Evolutionary conservation across 2,113 vertebrate species (phyloP).

Genomic region (Phalacrocorax carbo): DNA sequence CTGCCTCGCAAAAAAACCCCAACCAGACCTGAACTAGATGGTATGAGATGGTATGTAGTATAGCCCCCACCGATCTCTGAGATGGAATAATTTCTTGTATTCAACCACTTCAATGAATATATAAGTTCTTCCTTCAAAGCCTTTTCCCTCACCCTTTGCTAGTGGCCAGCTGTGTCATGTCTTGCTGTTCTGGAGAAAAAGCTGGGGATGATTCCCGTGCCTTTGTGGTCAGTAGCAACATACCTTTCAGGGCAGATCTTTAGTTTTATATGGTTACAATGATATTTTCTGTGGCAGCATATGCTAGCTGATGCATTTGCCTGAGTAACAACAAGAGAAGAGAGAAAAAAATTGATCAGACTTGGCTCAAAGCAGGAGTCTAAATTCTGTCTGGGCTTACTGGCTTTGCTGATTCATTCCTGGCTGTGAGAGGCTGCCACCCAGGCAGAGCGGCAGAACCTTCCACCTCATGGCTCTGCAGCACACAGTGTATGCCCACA

Average conservation of each 20-base stretch:
- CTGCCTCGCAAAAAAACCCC: neutral
- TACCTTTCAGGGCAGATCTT: neutral
- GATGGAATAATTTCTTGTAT: neutral
- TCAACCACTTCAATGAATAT: neutral
- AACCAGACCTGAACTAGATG: neutral
- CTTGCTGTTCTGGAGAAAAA: neutral
- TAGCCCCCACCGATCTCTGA: neutral
- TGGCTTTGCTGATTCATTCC: neutral
- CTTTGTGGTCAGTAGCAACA: neutral
- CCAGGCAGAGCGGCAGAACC: neutral
- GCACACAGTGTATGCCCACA: rapidly evolving
- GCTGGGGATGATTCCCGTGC: neutral
- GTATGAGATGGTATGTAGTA: neutral
- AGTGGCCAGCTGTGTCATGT: neutral
- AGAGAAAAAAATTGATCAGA: neutral
- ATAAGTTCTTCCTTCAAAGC: neutral
- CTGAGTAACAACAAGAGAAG: neutral
- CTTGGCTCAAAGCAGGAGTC: neutral
- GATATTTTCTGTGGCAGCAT: neutral
- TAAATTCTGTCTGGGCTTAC: neutral
- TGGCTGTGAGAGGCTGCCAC: neutral
- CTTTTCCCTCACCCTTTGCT: neutral
- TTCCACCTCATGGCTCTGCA: neutral
- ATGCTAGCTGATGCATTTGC: neutral
- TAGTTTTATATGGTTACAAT: neutral